Conservation (phyloP, 2,113 vertebrate genomes). For the Cyphomyrus discorhynchus region DNA sequence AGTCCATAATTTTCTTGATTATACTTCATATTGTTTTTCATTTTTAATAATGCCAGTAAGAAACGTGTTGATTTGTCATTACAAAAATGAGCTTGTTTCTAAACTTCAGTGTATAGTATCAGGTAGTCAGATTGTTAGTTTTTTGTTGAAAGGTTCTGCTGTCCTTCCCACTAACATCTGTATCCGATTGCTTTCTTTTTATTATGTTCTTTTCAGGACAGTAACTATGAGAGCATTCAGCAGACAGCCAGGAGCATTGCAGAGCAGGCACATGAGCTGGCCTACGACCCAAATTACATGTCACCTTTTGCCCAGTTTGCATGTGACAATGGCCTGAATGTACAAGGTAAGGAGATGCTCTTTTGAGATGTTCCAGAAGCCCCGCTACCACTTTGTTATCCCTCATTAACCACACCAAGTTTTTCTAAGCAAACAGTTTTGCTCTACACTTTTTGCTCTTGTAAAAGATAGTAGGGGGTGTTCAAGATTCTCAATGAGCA, state of each 20-base stretch:
- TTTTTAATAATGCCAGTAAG: neutral
- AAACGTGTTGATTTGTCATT: neutral
- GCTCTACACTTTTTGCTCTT: neutral
- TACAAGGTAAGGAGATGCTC: constrained; percentile 76
- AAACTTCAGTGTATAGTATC: neutral
- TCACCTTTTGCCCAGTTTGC: constrained; percentile 98
- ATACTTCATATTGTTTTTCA: neutral
- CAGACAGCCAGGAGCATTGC: constrained; percentile 94
- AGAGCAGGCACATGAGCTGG: constrained; percentile 93
- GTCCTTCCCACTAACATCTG: neutral
- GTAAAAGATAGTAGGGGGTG: neutral
- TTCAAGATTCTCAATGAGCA: neutral
- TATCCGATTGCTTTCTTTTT: neutral
- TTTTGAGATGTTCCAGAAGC: neutral
- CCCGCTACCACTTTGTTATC: neutral
- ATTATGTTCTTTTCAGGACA: constrained; percentile 59
- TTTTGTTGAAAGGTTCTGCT: neutral
- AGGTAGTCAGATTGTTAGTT: neutral
- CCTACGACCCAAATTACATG: constrained; percentile 98
- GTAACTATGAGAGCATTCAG: constrained; percentile 93
- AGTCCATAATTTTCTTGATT: neutral
- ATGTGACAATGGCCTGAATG: constrained; percentile 95
- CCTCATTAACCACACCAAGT: neutral
- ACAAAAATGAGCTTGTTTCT: neutral
- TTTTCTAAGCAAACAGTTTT: neutral